Conservation (phyloP, 2,888 invertebrate genomes). For the Hydrotaea diabolus region DNA sequence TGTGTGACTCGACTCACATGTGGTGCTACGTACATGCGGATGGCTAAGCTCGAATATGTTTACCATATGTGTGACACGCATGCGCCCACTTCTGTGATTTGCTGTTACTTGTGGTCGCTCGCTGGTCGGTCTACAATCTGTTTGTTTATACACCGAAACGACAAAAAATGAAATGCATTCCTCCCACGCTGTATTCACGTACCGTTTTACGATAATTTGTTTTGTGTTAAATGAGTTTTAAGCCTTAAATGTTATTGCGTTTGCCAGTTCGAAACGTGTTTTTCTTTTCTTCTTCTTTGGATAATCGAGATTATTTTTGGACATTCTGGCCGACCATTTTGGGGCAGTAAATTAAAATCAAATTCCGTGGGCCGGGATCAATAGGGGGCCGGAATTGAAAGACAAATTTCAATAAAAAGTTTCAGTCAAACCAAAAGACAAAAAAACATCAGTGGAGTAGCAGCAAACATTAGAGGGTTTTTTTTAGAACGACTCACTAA, state of each 20-base stretch:
- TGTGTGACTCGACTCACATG: background rate
- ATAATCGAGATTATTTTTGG: constrained; percentile 6
- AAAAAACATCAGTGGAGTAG: too few relatives aligned
- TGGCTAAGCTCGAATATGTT: background rate
- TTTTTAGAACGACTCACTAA: too few relatives aligned
- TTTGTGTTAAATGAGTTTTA: constrained; percentile 7
- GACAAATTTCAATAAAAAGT: too few relatives aligned
- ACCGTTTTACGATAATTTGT: constrained; percentile 36
- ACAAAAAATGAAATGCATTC: constrained; percentile 39
- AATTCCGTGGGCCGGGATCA: too few relatives aligned
- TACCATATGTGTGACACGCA: constrained; percentile 60
- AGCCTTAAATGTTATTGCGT: background rate
- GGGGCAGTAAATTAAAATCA: background rate
- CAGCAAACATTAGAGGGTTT: too few relatives aligned
- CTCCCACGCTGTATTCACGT: constrained; percentile 49
- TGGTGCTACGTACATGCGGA: background rate
- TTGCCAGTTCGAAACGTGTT: background rate
- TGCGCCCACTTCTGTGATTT: constrained; percentile 59
- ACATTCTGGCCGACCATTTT: background rate
- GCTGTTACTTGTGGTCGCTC: background rate
- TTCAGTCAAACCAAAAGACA: too few relatives aligned
- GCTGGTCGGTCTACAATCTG: background rate
- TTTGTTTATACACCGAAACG: background rate
- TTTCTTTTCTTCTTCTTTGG: background rate
- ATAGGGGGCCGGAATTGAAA: too few relatives aligned